Base-by-base conservation (phyloP, 2,888 invertebrate genomes). In the Ganaspis brasiliensis region DNA sequence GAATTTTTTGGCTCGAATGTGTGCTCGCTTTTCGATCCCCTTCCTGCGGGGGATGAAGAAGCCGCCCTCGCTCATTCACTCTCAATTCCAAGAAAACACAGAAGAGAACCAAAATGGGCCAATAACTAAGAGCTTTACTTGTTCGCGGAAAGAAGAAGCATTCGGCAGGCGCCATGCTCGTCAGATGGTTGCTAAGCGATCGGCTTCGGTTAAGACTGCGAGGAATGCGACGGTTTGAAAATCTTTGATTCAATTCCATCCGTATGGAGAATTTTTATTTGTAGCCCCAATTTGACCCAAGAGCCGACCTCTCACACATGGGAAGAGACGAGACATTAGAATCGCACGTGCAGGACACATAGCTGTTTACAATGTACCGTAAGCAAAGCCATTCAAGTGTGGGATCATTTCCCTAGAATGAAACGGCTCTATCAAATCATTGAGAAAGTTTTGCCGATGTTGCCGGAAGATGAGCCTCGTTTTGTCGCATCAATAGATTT, bases 161-260 rank as follows among this genome's bases (percentile, higher is more conserved):
- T 45, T 67, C 40, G 67, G 67, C 67, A 67, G 67, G 67, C 67
- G 45, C 67, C 67, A 67, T 40, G 40, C 40, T 12, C 9, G 16
- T 45, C n/a, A 21, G 8, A 40, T 21, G 26, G n/a, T n/a, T 57
- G n/a, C 26, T 26, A 40, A 67, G n/a, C 45, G 45, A 67, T 67
- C 67, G 21, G 67, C 40, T 67, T 45, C 67, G 67, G n/a, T 26
- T 67, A 67, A 67, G 45, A 67, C 67, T 45, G n/a, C 45, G n/a
- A 45, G 26, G 67, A 67, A 67, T 67, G 67, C 45, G 67, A 67
- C 67, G 67, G 67, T 67, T 67, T 45, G 45, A n/a, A 67, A 24
- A 67, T 21, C 61, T 16, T 0, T 19, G 14, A 40, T 67, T 67
- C 67, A 67, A 67, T 24, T 40, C 21, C 37, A 40, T 37, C 19